Conservation (phyloP, 2,113 vertebrate species). For the Nettapus auritus region DNA sequence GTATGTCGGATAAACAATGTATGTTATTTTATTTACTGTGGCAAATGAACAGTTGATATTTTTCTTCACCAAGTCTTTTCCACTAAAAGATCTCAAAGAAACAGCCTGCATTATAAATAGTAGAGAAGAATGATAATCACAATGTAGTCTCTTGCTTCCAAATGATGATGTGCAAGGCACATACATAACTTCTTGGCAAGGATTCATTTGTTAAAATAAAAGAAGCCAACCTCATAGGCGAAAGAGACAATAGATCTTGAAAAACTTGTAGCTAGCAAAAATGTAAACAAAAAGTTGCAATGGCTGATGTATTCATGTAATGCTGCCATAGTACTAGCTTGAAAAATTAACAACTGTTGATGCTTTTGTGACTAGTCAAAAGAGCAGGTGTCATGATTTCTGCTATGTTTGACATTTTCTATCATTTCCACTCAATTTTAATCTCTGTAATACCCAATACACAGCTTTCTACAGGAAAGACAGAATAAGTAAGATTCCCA, state of each 20-base stretch:
- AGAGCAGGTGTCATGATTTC: conserved; percentile 65
- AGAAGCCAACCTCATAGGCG: not conserved
- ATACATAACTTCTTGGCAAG: conserved; percentile 27
- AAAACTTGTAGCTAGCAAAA: conserved; percentile 25
- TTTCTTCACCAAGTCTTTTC: not conserved
- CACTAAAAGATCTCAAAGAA: conserved; percentile 34
- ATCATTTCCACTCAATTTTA: conserved; percentile 47
- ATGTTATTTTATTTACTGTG: not conserved
- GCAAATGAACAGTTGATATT: not conserved
- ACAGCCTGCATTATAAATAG: not conserved
- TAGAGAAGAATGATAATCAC: conserved; percentile 45
- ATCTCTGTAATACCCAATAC: conserved; percentile 51
- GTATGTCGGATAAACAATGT: not conserved
- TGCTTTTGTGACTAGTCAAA: conserved; percentile 47
- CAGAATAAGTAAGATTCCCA: conserved; percentile 34
- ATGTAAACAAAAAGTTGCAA: conserved; percentile 4
- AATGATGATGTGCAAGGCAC: conserved; percentile 15
- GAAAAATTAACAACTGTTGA: conserved; percentile 38
- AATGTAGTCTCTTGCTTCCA: not conserved
- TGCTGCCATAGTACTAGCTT: not conserved
- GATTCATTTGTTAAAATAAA: conserved; percentile 33
- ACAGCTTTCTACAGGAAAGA: conserved; percentile 58
- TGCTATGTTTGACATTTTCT: conserved; percentile 68
- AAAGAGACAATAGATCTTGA: conserved; percentile 3
- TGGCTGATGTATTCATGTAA: not conserved